Conservation (phyloP, 2,113 vertebrate species). For the Scortum barcoo region DNA sequence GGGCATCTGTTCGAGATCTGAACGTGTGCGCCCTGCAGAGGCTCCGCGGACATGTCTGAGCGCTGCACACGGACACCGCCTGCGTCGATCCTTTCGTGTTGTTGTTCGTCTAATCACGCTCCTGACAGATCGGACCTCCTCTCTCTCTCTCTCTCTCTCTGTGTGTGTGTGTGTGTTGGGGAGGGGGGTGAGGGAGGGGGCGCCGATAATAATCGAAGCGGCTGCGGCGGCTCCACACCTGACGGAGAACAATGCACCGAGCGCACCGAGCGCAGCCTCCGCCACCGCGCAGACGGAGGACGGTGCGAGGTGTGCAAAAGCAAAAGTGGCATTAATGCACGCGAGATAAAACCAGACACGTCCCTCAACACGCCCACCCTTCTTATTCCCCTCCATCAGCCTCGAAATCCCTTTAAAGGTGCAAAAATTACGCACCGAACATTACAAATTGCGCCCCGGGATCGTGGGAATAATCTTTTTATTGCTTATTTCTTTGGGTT, state of each 20-base stretch:
- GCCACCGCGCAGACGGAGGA: conserved; percentile 28
- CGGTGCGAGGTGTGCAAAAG: conserved; percentile 31
- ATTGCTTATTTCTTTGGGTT: neutral
- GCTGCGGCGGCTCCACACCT: conserved; percentile 62
- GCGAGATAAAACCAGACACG: conserved; percentile 52
- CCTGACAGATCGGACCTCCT: conserved; percentile 29
- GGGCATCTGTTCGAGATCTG: neutral
- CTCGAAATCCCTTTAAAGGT: conserved; percentile 6
- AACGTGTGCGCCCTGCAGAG: neutral
- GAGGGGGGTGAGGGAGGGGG: too few species aligned
- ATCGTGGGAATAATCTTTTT: conserved; percentile 5
- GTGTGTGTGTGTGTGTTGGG: too few species aligned
- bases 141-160: too few species aligned
- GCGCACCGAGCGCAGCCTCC: conserved; percentile 31
- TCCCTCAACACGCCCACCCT: conserved; percentile 22
- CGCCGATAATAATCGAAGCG: conserved; percentile 32
- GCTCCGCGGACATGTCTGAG: neutral
- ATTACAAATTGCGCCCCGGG: conserved; percentile 13
- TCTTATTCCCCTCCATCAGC: neutral
- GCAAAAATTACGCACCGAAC: conserved; percentile 2
- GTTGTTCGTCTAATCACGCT: conserved; percentile 15
- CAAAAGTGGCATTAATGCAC: conserved; percentile 54
- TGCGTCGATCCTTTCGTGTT: conserved; percentile 8
- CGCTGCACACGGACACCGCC: neutral
- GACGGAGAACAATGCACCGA: conserved; percentile 59